These are phyloP conservation scores for Brachypterus glaber DNA, from an alignment of 2,888 invertebrate genomes.

Conservation along the genomic window DNA sequence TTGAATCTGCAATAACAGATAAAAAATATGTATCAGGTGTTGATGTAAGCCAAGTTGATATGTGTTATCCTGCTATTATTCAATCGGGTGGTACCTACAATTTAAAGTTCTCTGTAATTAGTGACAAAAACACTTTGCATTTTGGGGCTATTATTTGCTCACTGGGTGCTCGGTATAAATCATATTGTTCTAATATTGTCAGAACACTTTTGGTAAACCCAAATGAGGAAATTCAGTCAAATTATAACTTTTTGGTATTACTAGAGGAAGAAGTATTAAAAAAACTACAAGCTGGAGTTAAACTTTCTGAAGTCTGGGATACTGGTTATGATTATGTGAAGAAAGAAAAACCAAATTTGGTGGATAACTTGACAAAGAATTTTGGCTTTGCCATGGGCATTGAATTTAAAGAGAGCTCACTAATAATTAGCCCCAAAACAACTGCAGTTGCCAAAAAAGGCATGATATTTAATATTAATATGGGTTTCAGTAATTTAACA, in stretches of 20 bases:
- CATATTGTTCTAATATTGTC: slow-evolving; percentile 96
- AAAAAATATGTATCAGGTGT: slow-evolving; percentile 91
- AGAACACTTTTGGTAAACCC: slow-evolving; percentile 96
- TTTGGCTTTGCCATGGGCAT: slow-evolving; percentile 98
- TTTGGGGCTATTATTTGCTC: slow-evolving; percentile 95
- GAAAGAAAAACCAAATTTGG: slow-evolving; percentile 73
- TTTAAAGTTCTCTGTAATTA: slow-evolving; percentile 91
- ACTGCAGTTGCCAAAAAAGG: slow-evolving; percentile 72
- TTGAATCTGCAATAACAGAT: slow-evolving; percentile 86
- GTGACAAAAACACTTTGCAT: slow-evolving; percentile 88
- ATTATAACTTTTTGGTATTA: slow-evolving; percentile 84
- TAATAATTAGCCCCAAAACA: slow-evolving; percentile 87
- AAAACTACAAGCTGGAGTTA: slow-evolving; percentile 69
- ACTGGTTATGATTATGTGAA: slow-evolving; percentile 72
- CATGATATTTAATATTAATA: slow-evolving; percentile 94
- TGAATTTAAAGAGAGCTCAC: slow-evolving; percentile 92
- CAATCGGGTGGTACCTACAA: slow-evolving; percentile 95
- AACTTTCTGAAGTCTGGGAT: slow-evolving; percentile 81
- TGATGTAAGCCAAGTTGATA: slow-evolving; percentile 82
- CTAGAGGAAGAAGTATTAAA: slow-evolving; percentile 87
- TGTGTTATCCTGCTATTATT: slow-evolving; percentile 98
- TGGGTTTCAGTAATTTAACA: slow-evolving; percentile 78
- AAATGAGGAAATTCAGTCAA: slow-evolving; percentile 63
- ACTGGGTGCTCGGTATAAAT: slow-evolving; percentile 89
- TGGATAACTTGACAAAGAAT: slow-evolving; percentile 86